Evolutionary conservation across 2,113 vertebrate species (phyloP).

Genomic region (Cephalopterus ornatus): DNA sequence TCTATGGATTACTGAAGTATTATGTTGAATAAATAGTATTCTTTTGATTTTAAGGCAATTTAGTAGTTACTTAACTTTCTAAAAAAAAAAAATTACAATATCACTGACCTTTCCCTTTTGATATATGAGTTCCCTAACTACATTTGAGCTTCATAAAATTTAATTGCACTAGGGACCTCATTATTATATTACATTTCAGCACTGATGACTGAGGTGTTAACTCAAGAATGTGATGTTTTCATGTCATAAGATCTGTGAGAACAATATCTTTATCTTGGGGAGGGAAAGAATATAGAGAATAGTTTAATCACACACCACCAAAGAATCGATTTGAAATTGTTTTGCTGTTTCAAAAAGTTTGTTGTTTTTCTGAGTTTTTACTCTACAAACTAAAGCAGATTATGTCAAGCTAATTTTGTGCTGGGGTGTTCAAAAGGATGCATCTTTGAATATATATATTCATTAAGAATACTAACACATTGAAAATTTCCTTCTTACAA

Average conservation of each 20-base stretch:
- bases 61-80: not conserved
- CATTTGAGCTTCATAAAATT: not conserved
- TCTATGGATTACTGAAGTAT: not conserved
- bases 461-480: not conserved
- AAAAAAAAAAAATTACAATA: not conserved
- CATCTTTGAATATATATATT: not conserved
- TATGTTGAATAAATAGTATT: not conserved
- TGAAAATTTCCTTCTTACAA: not conserved
- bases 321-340: not conserved
- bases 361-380: not conserved
- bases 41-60: not conserved
- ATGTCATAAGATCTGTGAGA: not conserved
- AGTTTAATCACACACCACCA: not conserved
- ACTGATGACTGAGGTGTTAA: not conserved
- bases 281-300: not conserved
- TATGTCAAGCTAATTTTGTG: not conserved
- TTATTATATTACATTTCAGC: conserved; percentile 10
- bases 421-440: not conserved
- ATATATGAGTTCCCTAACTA: not conserved
- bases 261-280: not conserved
- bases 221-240: not conserved
- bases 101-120: conserved; percentile 13
- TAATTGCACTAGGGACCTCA: not conserved
- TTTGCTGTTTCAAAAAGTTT: not conserved
- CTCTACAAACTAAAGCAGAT: not conserved